Base-by-base conservation (phyloP, 2,888 invertebrate species). In the Stenichneumon culpator region DNA sequence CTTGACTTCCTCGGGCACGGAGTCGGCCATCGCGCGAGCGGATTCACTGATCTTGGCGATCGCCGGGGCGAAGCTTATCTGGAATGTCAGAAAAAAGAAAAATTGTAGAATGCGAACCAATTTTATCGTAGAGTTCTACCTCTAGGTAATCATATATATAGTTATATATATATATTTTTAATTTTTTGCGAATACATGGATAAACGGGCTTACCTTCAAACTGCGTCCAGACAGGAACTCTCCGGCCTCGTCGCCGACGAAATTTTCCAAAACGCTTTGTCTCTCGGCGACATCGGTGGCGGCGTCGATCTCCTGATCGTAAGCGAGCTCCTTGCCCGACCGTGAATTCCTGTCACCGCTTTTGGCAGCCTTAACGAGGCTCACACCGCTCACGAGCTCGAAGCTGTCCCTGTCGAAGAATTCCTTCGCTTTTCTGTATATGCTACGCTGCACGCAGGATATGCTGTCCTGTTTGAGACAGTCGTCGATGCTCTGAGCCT, bases 381-480 rank as follows among this genome's bases (percentile, higher is more conserved):
- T 95, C 65, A 96, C 93, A 69, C 96, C 96, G 84, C 94, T 95
- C 84, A 95, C 93, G 65, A 96, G 88, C 89, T 95, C 95, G 83
- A 96, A 94, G 91, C 93, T 95, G 80, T 95, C 95, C 92, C 95
- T 95, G 74, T 95, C 95, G 90, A 96, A 96, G 92, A 96, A 94
- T 44, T 95, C 94, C 90, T 95, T 95, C 63, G 96, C 95, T 89
- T 94, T 95, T 84, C 95, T 94, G 94, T 95, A 96, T 82, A 96
- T 92, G 83, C 95, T 95, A 90, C 95, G 94, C 93, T 96, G 96
- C 84, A 96, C 93, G 94, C 96, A 96, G 88, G 96, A 95, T 87
- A 96, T 96, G 82, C 96, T 96, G 94, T 96, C 96, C 91, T 95
- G 94, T 88, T 95, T 94, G 86, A 96, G 94, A 90, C 96, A 96